Evolutionary conservation across 2,113 vertebrate genomes (phyloP), one percentile per base, ranked within the genome.

Genomic region (Myiozetetes cayanensis): DNA sequence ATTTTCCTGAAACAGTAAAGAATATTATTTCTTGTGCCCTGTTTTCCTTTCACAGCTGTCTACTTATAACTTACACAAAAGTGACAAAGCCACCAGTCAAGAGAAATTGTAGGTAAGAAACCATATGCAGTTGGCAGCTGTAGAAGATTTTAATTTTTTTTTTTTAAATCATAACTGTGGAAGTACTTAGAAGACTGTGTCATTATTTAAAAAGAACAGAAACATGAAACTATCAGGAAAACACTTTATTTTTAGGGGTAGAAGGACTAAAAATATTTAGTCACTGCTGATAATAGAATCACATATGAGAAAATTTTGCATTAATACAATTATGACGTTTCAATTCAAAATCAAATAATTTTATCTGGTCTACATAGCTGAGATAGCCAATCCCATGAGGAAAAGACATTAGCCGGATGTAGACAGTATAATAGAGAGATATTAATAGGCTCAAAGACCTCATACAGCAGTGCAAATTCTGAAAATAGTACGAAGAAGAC

Each of bases 21-120:
- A 66, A 75, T 1, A 4, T 74, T 84, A 10, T 66, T 86, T 77
- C 37, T 53, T 44, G 21, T 85, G 61, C 24, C 72, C 68, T 27
- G 11, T 71, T 90, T 91, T 94, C 46, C 14, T 94, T 91, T 84
- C 71, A 85, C 55, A 62, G 63, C 6, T 95, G 41, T 31, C 53
- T 89, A 49, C 22, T 86, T 66, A 61, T 58, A 90, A 90, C 20
- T 19, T 66, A 37, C 22, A n/a, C 9, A 49, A 50, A 50, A 50
- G n/a, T 37, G 59, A 81, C 68, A 94, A 90, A 90, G 22, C 13
- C 53, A 41, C 46, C 22, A 58, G 37, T 89, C 53, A 80, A 80
- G 53, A 88, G 58, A 92, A 90, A 41, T 77, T 73, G 22, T 63
- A 76, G 17, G 44, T 83, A 71, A 96, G 71, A 94, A 93, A 33